Conservation (phyloP, 2,113 vertebrate genomes). For the Lagopus leucura region DNA sequence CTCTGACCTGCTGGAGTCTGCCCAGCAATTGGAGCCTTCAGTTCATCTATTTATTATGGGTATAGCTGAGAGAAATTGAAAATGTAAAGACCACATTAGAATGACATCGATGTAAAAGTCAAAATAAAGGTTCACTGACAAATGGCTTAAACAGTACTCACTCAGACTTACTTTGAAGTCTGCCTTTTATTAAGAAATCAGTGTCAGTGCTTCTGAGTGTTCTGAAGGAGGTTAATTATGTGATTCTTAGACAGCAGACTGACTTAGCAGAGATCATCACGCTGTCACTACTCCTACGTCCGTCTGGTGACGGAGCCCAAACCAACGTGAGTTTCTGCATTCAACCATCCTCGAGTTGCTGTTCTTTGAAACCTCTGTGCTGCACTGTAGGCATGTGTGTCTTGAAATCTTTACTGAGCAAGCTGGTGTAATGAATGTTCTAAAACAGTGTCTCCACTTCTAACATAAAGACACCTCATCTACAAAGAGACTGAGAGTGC, state of each 20-base stretch:
- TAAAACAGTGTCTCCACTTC: not conserved
- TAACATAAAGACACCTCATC: not conserved
- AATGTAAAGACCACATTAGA: not conserved
- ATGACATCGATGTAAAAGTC: not conserved
- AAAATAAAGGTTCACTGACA: not conserved
- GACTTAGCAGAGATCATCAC: conserved; percentile 32
- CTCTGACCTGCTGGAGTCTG: not conserved
- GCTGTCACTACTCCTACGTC: conserved; percentile 37
- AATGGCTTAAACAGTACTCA: not conserved
- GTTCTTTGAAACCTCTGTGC: not conserved
- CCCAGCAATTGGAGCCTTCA: not conserved
- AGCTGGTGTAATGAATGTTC: not conserved
- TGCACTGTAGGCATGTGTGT: not conserved
- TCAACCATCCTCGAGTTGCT: not conserved
- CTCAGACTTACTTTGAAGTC: not conserved
- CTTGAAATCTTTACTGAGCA: not conserved
- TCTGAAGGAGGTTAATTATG: conserved; percentile 30
- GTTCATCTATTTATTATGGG: not conserved
- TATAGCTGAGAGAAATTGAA: not conserved
- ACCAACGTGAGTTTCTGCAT: not conserved
- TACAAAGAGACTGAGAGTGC: not conserved
- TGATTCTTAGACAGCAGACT: conserved; percentile 25
- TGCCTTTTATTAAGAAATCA: conserved; percentile 23
- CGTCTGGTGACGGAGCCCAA: not conserved
- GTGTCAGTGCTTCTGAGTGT: conserved; percentile 25